These are phyloP conservation scores for Aptenodytes forsteri DNA, from an alignment of 2,113 vertebrate species.

Conservation along the genomic window DNA sequence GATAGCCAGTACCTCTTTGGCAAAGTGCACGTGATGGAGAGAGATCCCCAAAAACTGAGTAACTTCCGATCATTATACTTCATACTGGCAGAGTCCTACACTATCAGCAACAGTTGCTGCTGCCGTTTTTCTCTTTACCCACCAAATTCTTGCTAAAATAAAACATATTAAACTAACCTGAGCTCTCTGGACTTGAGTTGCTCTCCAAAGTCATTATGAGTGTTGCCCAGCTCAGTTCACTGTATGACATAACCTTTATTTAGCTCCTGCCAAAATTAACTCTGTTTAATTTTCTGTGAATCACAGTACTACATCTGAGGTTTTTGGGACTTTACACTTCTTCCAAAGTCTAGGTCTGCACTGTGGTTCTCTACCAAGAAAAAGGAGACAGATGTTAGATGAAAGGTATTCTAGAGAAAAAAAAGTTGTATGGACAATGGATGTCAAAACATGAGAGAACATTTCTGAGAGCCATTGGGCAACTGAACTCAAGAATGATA, in stretches of 20 bases:
- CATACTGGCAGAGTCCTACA: background rate
- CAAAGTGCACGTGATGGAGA: background rate
- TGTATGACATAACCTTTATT: background rate
- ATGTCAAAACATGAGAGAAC: background rate
- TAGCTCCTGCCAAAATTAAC: constrained; percentile 25
- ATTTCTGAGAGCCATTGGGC: background rate
- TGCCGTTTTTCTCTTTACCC: background rate
- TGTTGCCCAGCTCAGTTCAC: background rate
- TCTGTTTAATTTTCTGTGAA: constrained; percentile 8
- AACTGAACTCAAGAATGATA: background rate
- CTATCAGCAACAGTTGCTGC: background rate
- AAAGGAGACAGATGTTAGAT: background rate
- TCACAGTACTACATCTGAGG: background rate
- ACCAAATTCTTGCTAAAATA: background rate
- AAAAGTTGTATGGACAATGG: background rate
- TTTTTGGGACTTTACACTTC: background rate
- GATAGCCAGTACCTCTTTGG: background rate
- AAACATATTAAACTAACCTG: background rate
- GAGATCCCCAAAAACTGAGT: background rate
- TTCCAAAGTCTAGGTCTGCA: background rate
- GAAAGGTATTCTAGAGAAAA: background rate
- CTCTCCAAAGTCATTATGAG: background rate
- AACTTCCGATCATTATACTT: background rate
- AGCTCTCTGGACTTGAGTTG: background rate
- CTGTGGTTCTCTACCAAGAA: background rate